These are phyloP conservation scores for Agrypnia vestita DNA, from an alignment of 1,140 invertebrate genomes.

Conservation along the genomic window DNA sequence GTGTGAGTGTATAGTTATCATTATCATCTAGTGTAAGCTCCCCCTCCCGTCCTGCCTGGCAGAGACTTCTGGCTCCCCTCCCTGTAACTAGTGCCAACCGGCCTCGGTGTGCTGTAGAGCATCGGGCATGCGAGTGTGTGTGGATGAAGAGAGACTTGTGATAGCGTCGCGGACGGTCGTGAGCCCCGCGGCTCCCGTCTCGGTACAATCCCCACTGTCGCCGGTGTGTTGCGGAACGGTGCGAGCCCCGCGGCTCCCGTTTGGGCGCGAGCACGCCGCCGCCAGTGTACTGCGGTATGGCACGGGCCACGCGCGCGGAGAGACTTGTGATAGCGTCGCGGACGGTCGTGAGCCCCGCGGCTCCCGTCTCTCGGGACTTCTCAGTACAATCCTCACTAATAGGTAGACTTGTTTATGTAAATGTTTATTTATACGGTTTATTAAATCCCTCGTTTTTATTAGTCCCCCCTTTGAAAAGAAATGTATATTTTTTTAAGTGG, in stretches of 20 bases:
- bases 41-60: conserved; percentile 56
- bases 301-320: neutral
- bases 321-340: conserved; percentile 50
- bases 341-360: conserved; percentile 61
- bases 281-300: neutral
- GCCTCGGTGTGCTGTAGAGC: neutral
- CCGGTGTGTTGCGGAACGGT: neutral
- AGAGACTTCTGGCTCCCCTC: conserved; percentile 59
- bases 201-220: neutral
- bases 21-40: conserved; percentile 22
- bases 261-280: neutral
- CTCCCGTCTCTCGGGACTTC: conserved; percentile 59
- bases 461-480: conserved; percentile 53
- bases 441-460: conserved; percentile 53
- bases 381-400: conserved; percentile 60
- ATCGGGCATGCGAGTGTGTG: conserved; percentile 10
- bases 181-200: conserved; percentile 26
- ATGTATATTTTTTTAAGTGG: conserved; percentile 61
- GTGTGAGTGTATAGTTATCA: neutral
- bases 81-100: conserved; percentile 54
- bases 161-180: conserved; percentile 3
- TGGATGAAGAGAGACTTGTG: neutral
- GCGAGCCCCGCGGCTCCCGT: neutral
- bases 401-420: conserved; percentile 58
- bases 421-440: conserved; percentile 57